These are phyloP conservation scores for Saccopteryx leptura DNA, from an alignment of 2,113 vertebrate genomes.

Conservation along the genomic window DNA sequence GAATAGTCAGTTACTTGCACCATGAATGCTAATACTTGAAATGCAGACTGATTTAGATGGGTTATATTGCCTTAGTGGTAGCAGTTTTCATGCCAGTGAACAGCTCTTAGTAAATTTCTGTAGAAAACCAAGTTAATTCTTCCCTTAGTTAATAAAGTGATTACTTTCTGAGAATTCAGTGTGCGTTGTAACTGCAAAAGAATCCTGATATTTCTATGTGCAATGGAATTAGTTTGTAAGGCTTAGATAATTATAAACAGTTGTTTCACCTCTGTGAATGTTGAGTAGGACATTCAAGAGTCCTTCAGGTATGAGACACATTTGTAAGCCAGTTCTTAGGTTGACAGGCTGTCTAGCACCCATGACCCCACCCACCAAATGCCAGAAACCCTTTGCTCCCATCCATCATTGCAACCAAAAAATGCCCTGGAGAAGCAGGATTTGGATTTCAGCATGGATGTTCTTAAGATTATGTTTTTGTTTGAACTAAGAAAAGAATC, in stretches of 20 bases:
- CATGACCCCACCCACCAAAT: not conserved
- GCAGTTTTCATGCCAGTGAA: not conserved
- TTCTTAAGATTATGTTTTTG: not conserved
- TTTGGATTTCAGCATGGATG: not conserved
- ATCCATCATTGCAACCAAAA: not conserved
- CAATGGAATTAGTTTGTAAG: slow-evolving; percentile 39
- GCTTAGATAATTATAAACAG: not conserved
- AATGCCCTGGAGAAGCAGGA: not conserved
- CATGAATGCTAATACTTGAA: not conserved
- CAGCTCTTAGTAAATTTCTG: slow-evolving; percentile 9
- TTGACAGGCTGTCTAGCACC: not conserved
- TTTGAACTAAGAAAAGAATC: not conserved
- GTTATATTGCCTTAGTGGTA: not conserved
- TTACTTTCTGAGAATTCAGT: not conserved
- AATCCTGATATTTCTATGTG: not conserved
- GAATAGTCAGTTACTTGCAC: not conserved
- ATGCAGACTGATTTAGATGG: not conserved
- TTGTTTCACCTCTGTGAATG: not conserved
- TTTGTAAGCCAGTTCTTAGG: not conserved
- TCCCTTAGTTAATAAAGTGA: not conserved
- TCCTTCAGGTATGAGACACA: not conserved
- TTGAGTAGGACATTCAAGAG: not conserved
- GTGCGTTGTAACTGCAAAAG: not conserved
- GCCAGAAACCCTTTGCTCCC: not conserved
- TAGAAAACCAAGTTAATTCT: not conserved